phyloP scores from a whole-genome alignment of 2,888 invertebrate species.

The Pollenia labialis region DNA sequence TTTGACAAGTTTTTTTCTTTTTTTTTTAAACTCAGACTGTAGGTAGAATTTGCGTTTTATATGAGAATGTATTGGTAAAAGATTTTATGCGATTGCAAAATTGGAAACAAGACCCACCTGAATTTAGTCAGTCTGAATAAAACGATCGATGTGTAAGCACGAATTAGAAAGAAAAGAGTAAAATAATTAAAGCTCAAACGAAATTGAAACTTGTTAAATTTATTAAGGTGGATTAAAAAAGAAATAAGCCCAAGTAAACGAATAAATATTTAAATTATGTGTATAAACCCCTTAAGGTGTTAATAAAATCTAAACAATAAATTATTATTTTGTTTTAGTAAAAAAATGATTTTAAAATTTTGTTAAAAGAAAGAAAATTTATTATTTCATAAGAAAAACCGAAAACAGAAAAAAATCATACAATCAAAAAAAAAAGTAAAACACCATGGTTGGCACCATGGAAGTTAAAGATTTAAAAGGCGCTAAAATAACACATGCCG shows the following conservation, averaged over 20 bases:
- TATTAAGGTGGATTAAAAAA: conserved; percentile 11
- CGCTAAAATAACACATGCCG: conserved; percentile 86
- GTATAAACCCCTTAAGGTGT: neutral
- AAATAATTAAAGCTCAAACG: conserved; percentile 28
- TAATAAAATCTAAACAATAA: neutral
- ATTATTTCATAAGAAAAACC: conserved; percentile 21
- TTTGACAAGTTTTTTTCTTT: conserved; percentile 36
- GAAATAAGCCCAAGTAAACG: neutral
- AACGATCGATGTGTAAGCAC: conserved; percentile 80
- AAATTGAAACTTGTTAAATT: conserved; percentile 58
- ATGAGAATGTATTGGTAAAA: conserved; percentile 28
- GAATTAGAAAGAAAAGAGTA: conserved; percentile 48
- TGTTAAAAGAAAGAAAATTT: neutral
- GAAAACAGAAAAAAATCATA: conserved; percentile 12
- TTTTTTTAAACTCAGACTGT: conserved; percentile 35
- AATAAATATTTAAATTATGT: conserved; percentile 41
- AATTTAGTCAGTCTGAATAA: conserved; percentile 78
- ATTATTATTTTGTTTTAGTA: no score
- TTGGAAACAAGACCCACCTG: conserved; percentile 69
- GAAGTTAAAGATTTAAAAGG: conserved; percentile 85
- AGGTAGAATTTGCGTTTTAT: conserved; percentile 72
- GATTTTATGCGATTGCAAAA: conserved; percentile 65
- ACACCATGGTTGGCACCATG: conserved; percentile 77
- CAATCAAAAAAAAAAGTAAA: conserved; percentile 10
- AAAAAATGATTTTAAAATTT: neutral